phyloP scores from a whole-genome alignment of 2,888 invertebrate species.

The Arctia plantaginis region DNA sequence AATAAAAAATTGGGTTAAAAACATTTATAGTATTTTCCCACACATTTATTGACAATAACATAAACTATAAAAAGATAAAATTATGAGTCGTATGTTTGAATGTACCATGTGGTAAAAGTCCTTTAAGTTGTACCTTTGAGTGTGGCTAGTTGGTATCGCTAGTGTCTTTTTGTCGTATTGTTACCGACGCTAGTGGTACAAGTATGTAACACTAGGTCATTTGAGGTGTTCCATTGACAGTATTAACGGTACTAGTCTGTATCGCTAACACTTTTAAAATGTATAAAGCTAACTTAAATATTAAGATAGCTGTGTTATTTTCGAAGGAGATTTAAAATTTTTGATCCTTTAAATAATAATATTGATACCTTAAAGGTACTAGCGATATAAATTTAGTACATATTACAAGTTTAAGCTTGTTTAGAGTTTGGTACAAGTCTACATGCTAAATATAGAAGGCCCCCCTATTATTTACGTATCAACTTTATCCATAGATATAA shows the following conservation, averaged over 20 bases:
- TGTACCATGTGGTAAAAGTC: neutral
- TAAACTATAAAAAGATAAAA: neutral
- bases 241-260: slow-evolving; percentile 5
- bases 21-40: rapidly evolving
- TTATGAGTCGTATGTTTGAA: neutral
- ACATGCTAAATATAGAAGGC: too few relatives aligned
- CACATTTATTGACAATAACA: neutral
- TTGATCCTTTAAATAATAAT: neutral
- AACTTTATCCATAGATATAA: neutral
- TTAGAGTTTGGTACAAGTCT: neutral
- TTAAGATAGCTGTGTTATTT: neutral
- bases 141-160: neutral
- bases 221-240: neutral
- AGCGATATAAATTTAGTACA: neutral
- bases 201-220: neutral
- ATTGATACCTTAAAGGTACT: neutral
- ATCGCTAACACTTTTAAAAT: neutral
- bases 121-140: slow-evolving; percentile 5
- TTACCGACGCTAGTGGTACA: neutral
- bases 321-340: neutral
- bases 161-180: neutral
- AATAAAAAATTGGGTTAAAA: neutral
- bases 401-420: neutral
- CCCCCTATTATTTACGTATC: neutral
- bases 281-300: neutral